phyloP scores from a whole-genome alignment of 2,113 vertebrate species.

The Pachycephala philippinensis region DNA sequence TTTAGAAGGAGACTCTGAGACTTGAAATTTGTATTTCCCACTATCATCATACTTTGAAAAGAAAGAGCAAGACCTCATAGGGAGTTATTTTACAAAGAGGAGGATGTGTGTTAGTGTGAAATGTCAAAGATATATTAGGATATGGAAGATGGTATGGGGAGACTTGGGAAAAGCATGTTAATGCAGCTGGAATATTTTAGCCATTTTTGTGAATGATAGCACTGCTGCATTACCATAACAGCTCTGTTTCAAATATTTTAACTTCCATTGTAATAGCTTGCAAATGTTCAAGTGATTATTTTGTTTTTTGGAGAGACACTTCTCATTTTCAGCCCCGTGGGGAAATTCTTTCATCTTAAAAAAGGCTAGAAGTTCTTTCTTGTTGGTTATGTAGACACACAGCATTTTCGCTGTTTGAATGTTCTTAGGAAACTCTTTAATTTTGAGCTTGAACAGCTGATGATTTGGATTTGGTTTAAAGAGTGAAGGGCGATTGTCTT shows the following conservation, averaged over 20 bases:
- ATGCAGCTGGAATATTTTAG: not conserved
- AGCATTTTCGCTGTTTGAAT: not conserved
- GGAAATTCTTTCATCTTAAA: not conserved
- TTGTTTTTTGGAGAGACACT: not conserved
- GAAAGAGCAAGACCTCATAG: not conserved
- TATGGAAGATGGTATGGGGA: not conserved
- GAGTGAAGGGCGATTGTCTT: not conserved
- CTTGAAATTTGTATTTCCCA: not conserved
- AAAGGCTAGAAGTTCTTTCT: not conserved
- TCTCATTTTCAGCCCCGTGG: not conserved
- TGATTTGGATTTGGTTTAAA: not conserved
- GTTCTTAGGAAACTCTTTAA: not conserved
- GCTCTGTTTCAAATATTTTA: not conserved
- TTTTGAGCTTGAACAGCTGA: not conserved
- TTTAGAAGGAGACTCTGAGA: not conserved
- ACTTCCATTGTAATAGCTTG: not conserved
- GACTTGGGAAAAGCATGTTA: not conserved
- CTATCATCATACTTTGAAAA: not conserved
- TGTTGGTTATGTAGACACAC: not conserved
- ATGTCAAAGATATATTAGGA: not conserved
- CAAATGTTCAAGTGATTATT: not conserved
- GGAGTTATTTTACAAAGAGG: not conserved
- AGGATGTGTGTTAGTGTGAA: not conserved
- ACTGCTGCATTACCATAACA: not conserved
- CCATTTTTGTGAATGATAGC: not conserved